phyloP scores from a whole-genome alignment of 1,140 invertebrate genomes.

The Rhagoletis pomonella region DNA sequence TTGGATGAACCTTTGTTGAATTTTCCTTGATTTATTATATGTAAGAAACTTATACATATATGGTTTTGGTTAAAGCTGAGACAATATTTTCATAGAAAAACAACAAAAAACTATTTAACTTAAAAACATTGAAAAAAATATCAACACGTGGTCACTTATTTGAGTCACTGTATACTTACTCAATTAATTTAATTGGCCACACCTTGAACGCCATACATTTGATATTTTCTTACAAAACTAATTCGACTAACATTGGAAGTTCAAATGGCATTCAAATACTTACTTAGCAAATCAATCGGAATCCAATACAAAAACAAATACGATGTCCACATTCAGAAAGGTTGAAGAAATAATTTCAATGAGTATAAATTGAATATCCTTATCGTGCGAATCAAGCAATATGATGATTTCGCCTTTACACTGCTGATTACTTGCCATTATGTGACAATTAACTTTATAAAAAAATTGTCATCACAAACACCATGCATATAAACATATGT shows the following conservation, averaged over 20 bases:
- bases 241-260: too few relatives aligned
- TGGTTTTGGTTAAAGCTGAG: too few relatives aligned
- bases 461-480: neutral
- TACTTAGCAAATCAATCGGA: neutral
- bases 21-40: too few relatives aligned
- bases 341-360: neutral
- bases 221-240: neutral
- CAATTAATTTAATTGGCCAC: conserved; percentile 34
- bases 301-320: conserved; percentile 43
- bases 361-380: conserved; percentile 5
- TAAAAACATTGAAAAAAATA: neutral
- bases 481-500: neutral
- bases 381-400: conserved; percentile 22
- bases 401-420: conserved; percentile 36
- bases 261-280: too few relatives aligned
- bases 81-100: too few relatives aligned
- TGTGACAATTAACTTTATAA: conserved; percentile 47
- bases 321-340: neutral
- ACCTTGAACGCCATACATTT: neutral
- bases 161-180: neutral
- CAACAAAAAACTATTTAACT: too few relatives aligned
- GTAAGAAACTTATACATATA: too few relatives aligned
- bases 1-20: too few relatives aligned
- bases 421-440: neutral
- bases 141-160: too few relatives aligned